phyloP scores from a whole-genome alignment of 37 sponge, comb jelly and placozoan genomes.

The Beroe forskalii region DNA sequence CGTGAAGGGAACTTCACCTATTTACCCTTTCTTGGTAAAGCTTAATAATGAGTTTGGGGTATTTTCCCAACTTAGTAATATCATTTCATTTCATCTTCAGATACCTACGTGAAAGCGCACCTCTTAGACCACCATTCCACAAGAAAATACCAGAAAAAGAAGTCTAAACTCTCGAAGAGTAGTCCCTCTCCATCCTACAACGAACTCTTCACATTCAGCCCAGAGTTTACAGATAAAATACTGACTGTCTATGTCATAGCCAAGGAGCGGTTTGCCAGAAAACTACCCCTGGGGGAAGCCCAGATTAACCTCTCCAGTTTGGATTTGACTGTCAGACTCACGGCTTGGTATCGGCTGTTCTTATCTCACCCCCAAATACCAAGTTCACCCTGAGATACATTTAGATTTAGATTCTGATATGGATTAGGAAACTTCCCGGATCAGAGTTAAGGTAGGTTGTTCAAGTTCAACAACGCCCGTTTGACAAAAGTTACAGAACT shows the following conservation, averaged over 20 bases:
- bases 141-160: slow-evolving; percentile 31
- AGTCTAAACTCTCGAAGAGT: neutral
- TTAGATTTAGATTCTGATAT: too few species aligned
- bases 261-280: slow-evolving; percentile 19
- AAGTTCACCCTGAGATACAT: neutral
- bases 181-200: slow-evolving; percentile 4
- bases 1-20: too few species aligned
- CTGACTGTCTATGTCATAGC: slow-evolving; percentile 3
- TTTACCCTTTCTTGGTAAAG: too few species aligned
- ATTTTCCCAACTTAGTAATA: neutral
- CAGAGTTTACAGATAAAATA: neutral
- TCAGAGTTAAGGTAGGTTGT: too few species aligned
- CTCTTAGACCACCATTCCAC: neutral
- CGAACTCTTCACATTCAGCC: slow-evolving; percentile 24
- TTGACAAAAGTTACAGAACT: too few species aligned
- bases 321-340: slow-evolving; percentile 49
- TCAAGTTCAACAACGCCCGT: too few species aligned
- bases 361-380: neutral
- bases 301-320: slow-evolving; percentile 54
- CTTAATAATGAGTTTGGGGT: neutral
- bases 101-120: slow-evolving; percentile 30
- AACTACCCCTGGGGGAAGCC: slow-evolving; percentile 27
- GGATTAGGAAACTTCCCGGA: too few species aligned
- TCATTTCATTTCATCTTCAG: slow-evolving; percentile 8
- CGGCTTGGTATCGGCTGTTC: slow-evolving; percentile 54